Evolutionary conservation across 2,888 invertebrate species (phyloP), one percentile per base, ranked within the genome.

Genomic region (Myathropa florea): DNA sequence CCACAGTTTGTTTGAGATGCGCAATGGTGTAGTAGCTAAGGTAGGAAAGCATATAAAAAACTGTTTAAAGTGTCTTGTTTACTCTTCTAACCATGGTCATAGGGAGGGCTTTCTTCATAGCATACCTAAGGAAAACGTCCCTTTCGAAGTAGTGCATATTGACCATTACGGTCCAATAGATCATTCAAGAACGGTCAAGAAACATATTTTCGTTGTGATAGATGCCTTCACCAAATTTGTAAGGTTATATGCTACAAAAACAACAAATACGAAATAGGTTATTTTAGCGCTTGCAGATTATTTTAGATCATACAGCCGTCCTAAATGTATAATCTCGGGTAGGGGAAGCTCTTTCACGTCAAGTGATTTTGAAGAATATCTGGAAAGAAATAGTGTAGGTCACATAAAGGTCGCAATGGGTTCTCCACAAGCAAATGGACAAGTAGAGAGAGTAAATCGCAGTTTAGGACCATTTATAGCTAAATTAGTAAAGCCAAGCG

Each of bases 101-200:
- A 33, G 9, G 10, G 33, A 33, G 23, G 71, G 70, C 39, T 12
- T 14, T 21, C 68, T 79, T 9, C 70, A 87, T 21, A 73, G 0
- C 14, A 61, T 87, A 2, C 84, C 82, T 26, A 88, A 88, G n/a
- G 84, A 73, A 14, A 59, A 72, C 0, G 12, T 46, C 4, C 82
- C 87, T 0, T 88, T 88, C 60, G 76, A 77, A 4, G 59, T 80
- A n/a, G 9, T 89, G 2, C 88, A 88, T 10, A 26, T 88, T 3
- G 83, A 88, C 9, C 87, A 87, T 21, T 87, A 76, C n/a, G 87
- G 88, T 0, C 88, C 88, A 1, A 67, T 88, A n/a, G 75, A 73
- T 53, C 36, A 24, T 24, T 6, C 55, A 0, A 63, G 67, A 10
- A 2, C 33, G 9, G 10, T 10, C 1, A 33, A 33, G 2, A 88